phyloP scores from a whole-genome alignment of 1,140 invertebrate genomes.

The Samia ricini region DNA sequence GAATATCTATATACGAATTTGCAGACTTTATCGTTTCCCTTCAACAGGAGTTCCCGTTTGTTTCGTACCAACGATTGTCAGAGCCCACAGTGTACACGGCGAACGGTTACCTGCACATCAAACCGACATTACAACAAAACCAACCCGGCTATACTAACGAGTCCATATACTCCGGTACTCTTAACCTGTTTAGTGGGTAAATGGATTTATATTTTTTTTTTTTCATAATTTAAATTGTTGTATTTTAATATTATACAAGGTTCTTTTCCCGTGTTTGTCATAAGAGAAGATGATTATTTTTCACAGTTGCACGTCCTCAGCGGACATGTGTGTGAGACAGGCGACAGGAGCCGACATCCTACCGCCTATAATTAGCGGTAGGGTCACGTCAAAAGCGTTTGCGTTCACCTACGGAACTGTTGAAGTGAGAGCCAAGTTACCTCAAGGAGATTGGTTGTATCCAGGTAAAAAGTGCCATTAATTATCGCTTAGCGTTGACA shows the following conservation, averaged over 20 bases:
- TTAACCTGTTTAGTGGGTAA: constrained; percentile 53
- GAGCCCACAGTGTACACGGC: constrained; percentile 30
- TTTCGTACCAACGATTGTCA: constrained; percentile 46
- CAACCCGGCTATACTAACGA: constrained; percentile 33
- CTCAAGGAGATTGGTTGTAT: constrained; percentile 86
- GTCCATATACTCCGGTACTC: constrained; percentile 31
- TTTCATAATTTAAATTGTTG: background rate
- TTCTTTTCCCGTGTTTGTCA: too few species aligned
- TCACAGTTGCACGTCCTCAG: constrained; percentile 48
- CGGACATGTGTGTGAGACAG: constrained; percentile 33
- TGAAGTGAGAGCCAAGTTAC: constrained; percentile 82
- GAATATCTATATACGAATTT: too few species aligned
- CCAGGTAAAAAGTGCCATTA: constrained; percentile 76
- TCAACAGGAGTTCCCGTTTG: constrained; percentile 51
- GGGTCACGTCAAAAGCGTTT: constrained; percentile 75
- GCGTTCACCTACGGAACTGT: constrained; percentile 81
- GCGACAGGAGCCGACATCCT: constrained; percentile 46
- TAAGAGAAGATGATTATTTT: too few species aligned
- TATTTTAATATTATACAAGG: background rate
- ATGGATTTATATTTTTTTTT: constrained; percentile 4
- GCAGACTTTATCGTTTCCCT: background rate
- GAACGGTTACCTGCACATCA: constrained; percentile 39
- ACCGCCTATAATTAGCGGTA: constrained; percentile 51
- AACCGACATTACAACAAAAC: constrained; percentile 40
- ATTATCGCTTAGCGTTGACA: too few species aligned